Conservation (phyloP, 30 jellyfish, hydroid and myxozoan species). For the Pseudorhiza aurosa region DNA sequence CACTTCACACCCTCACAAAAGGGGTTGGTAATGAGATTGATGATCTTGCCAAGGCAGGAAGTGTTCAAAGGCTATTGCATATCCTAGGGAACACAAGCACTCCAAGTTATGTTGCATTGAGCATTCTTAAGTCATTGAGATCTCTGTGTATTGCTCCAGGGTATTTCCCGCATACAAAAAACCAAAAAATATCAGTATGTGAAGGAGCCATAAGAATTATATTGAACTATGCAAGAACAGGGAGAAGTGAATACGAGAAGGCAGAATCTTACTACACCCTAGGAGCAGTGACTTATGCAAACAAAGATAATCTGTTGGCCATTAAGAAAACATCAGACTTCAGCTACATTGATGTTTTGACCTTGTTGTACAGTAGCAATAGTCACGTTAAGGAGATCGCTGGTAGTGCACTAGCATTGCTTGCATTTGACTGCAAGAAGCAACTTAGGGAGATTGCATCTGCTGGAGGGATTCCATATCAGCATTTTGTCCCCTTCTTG, state of each 20-base stretch:
- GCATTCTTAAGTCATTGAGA: conserved; percentile 49
- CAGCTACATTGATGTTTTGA: conserved; percentile 41
- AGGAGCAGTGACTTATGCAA: conserved; percentile 58
- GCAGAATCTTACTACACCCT: conserved; percentile 58
- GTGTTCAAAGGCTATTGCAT: conserved; percentile 51
- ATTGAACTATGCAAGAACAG: conserved; percentile 34
- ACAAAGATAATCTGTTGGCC: conserved; percentile 32
- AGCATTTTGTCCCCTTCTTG: conserved; percentile 59
- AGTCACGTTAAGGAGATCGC: conserved; percentile 33
- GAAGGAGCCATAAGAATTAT: conserved; percentile 62
- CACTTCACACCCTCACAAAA: conserved; percentile 42
- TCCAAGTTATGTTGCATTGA: conserved; percentile 51
- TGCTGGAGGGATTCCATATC: conserved; percentile 63
- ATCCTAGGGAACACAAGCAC: conserved; percentile 46
- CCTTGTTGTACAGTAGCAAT: conserved; percentile 27
- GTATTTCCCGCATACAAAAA: conserved; percentile 27
- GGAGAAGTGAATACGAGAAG: conserved; percentile 43
- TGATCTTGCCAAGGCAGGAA: conserved; percentile 51
- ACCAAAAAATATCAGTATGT: conserved; percentile 30
- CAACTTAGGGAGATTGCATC: conserved; percentile 30
- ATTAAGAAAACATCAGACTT: conserved; percentile 32
- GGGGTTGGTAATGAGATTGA: conserved; percentile 59
- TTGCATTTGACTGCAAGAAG: conserved; percentile 42
- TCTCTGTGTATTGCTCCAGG: conserved; percentile 62
- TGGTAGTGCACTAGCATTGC: conserved; percentile 65